Evolutionary conservation across 2,888 invertebrate species (phyloP), one percentile per base, ranked within the genome.

Genomic region (Hirtodrosophila confusa): DNA sequence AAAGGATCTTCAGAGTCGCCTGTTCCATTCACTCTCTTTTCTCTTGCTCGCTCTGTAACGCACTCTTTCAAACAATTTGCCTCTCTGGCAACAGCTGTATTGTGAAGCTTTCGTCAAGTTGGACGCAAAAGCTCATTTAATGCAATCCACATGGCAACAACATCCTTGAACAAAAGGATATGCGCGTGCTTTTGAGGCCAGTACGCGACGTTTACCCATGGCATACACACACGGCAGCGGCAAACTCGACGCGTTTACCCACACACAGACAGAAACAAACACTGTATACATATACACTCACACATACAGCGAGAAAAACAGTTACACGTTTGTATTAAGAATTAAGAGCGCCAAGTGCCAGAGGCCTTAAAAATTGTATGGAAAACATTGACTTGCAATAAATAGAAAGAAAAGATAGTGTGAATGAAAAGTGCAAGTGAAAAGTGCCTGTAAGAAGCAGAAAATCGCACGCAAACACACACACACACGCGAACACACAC

Each of bases 131-230:
- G 85, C 85, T 83, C 43, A 23, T 3, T 12, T n/a, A 70, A 87
- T 75, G 60, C 63, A 70, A 70, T 87, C 86, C 82, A 83, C 88
- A 75, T 70, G 61, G 51, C 69, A 73, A 57, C 54, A 75, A 77
- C 75, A 83, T 83, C 87, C 82, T 85, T 83, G 88, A 87, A 70
- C 78, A 73, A 78, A 75, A 57, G 73, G 69, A 79, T 69, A 74
- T 73, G 75, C 67, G 79, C 69, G 75, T 72, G 72, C 78, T 69
- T 80, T 86, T 65, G 41, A 45, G 43, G 53, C 78, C 76, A 89
- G 90, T 89, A 77, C 83, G 89, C 88, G 88, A 90, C 87, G 77
- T 83, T 71, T 65, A 86, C 77, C 86, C 88, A 85, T 73, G 75
- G 80, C 73, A 78, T 64, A 75, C 71, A 78, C 86, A 80, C 79